Evolutionary conservation across 2,113 vertebrate species (phyloP), one percentile per base, ranked within the genome.

Genomic region (Cinclus mexicanus): DNA sequence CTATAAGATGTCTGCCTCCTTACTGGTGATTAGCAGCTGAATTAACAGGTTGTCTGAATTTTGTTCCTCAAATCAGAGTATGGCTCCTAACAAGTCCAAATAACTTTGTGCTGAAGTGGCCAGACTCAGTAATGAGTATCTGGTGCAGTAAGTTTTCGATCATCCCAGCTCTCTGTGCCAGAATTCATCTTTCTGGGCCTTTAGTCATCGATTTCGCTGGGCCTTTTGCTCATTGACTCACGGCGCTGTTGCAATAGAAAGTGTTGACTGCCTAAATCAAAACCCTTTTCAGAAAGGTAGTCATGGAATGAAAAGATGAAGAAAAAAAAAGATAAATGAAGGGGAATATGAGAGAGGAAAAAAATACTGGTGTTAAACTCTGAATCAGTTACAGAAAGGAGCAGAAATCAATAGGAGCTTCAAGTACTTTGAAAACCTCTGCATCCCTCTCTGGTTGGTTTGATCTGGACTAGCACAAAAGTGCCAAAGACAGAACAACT

Each of bases 101-200:
- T 57, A 61, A 33, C 79, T 90, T 70, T 29, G 60, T 76, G 67
- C 75, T 79, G 46, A 39, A 69, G 53, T 76, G 90, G 69, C 85
- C 29, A 41, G 65, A 87, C 71, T 83, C 28, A 7, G 26, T 61
- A 46, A 76, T 53, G n/a, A 88, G 55, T 63, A 57, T 41, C 61
- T 85, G 49, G 24, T 88, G 57, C 65, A 56, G 49, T n/a, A 59
- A 83, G 21, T 91, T 91, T 95, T 94, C 89, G 70, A 22, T 91
- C 61, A 55, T 60, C 72, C 37, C 11, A 28, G 57, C 49, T 71
- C 11, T 0, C 70, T 63, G 44, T 85, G 82, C 82, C 61, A 85
- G 46, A 61, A 87, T 72, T 85, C 33, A 52, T 82, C 59, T 91
- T 85, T 75, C 55, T 68, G 0, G 85, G 61, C 53, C 53, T 3